Conservation (phyloP, 2,888 invertebrate genomes). For the Zhuqinia jingwanae region DNA sequence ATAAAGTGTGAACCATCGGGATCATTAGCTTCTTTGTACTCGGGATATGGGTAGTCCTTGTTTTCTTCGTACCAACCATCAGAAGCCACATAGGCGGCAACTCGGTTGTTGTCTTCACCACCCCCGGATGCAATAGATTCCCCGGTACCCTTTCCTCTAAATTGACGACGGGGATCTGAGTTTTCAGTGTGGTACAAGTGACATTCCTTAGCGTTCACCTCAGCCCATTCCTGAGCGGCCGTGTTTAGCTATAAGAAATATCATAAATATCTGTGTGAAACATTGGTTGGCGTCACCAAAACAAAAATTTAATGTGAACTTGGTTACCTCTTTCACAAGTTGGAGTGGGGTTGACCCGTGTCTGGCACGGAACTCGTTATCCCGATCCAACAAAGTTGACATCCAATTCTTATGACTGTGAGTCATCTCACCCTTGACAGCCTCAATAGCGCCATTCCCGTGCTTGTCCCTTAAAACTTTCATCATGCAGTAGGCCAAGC, state of each 20-base stretch:
- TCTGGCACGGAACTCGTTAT: conserved; percentile 57
- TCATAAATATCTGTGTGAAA: too few species aligned
- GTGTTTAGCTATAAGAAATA: conserved; percentile 2
- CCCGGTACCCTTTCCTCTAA: conserved; percentile 30
- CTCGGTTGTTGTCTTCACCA: neutral
- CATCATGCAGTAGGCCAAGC: conserved; percentile 39
- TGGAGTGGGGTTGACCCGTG: conserved; percentile 49
- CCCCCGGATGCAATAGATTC: conserved; percentile 8
- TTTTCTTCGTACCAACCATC: conserved; percentile 68
- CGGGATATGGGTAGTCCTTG: conserved; percentile 49
- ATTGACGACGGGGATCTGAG: neutral
- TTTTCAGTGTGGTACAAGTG: conserved; percentile 45
- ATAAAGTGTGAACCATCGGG: conserved; percentile 1
- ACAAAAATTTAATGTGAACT: neutral
- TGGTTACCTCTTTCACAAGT: neutral
- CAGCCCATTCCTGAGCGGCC: conserved; percentile 59
- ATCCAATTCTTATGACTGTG: conserved; percentile 46
- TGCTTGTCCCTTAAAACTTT: neutral
- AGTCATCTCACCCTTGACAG: conserved; percentile 43
- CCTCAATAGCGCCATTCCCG: conserved; percentile 49
- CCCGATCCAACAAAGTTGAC: conserved; percentile 53
- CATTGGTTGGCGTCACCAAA: neutral
- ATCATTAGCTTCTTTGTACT: neutral
- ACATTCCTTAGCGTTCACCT: conserved; percentile 42
- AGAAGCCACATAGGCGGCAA: conserved; percentile 38